Evolutionary conservation across 2,113 vertebrate genomes (phyloP), one percentile per base, ranked within the genome.

Genomic region (Syngnathus scovelli): DNA sequence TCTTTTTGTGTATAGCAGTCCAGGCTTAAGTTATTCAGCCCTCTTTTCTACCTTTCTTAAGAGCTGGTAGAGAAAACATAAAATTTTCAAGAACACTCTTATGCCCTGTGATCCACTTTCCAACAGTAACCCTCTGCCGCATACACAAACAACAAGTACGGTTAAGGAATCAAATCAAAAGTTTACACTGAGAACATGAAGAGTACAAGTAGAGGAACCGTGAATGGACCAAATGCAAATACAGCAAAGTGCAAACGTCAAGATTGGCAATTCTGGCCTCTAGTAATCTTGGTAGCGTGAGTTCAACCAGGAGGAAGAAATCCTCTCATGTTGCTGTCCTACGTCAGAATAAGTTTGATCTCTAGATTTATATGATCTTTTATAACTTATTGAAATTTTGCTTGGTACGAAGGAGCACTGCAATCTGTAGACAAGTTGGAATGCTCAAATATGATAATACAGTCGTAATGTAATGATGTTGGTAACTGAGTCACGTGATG

Each of bases 11-110:
- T 69, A 66, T 76, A 80, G 87, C 89, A 87, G 88, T 83, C 77
- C 88, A 81, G 90, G 90, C 92, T 93, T 91, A 89, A 91, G 91
- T 92, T 94, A 93, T 93, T 95, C 90, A 92, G 71, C 65, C 68
- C 70, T 77, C 72, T 74, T 70, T 62, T 83, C 70, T 84, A 61
- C 85, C 80, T 77, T 76, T 85, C 69, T 54, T 49, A 16, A 36
- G 62, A 27, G 44, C 5, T 3, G 21, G 68, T 43, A 74, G 60
- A 18, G 36, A 65, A 76, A 77, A 78, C 49, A 74, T 48, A 65
- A 66, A 49, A 49, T 49, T 39, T 10, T 61, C 27, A 44, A 44
- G 61, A 62, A 44, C 13, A 44, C 39, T 41, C 38, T 61, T 18
- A n/a, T 39, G 37, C 21, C 13, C 11, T 23, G 23, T 55, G n/a